Evolutionary conservation across 2,797 vertebrate genomes (phyloP).

Genomic region (Crocidura indochinensis): DNA sequence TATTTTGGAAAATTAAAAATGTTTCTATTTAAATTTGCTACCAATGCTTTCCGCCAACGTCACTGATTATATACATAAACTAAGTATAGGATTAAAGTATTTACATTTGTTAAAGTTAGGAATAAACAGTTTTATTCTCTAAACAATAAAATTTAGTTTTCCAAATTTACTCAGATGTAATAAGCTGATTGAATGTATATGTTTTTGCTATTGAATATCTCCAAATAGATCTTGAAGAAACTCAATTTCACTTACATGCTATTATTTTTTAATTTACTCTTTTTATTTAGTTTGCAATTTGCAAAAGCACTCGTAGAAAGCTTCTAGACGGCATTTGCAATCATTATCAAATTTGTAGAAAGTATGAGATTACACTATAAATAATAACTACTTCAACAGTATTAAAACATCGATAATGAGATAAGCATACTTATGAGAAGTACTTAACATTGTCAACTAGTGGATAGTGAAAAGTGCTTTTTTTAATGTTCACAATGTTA

Average conservation of each 20-base stretch:
- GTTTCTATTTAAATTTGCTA: background rate
- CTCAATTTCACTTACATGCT: background rate
- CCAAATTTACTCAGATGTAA: too few species aligned
- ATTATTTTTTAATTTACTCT: slow-evolving; percentile 2
- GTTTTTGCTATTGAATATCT: background rate
- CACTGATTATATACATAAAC: background rate
- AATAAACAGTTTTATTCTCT: too few species aligned
- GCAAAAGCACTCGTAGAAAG: slow-evolving; percentile 20
- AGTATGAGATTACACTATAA: slow-evolving; percentile 1
- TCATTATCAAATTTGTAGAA: background rate
- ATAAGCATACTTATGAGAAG: background rate
- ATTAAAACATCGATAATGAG: slow-evolving; percentile 24
- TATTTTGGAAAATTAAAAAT: background rate
- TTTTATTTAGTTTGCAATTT: slow-evolving; percentile 3
- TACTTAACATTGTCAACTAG: background rate
- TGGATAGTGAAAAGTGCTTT: background rate
- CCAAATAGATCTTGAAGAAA: background rate
- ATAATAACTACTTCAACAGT: background rate
- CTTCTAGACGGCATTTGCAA: background rate
- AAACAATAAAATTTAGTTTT: too few species aligned
- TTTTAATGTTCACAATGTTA: background rate
- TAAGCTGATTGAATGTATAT: background rate
- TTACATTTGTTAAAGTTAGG: background rate
- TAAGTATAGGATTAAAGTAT: background rate
- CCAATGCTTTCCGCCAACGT: background rate